A percentile compares a stretch with the other conserved stretches of the same genome.
These are phyloP conservation scores for Onychostruthus taczanowskii DNA, from an alignment of 2,113 vertebrate species.

Conservation along the genomic window DNA sequence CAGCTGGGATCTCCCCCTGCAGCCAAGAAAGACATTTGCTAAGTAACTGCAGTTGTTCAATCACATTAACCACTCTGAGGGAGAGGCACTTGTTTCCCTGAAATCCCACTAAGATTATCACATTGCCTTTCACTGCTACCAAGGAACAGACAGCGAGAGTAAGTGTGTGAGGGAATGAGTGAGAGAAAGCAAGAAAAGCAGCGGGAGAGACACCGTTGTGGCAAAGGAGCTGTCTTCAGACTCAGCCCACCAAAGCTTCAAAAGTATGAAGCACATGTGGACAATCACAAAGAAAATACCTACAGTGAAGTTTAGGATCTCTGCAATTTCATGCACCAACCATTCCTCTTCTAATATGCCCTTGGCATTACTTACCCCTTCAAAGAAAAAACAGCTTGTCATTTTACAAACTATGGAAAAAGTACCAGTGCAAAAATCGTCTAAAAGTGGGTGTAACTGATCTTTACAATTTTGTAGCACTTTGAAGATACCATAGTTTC, in stretches of 20 bases:
- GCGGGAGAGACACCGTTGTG: not conserved
- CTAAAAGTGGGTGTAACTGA: not conserved
- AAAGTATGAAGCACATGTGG: fast-evolving
- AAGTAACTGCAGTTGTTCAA: not conserved
- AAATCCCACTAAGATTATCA: conserved; percentile 10
- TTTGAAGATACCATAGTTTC: not conserved
- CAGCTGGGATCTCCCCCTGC: not conserved
- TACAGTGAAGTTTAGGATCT: not conserved
- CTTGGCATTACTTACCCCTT: not conserved
- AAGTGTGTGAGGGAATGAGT: not conserved
- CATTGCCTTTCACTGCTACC: not conserved
- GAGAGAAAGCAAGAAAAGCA: not conserved
- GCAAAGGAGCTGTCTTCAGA: not conserved
- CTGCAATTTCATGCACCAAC: not conserved
- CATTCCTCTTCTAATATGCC: not conserved
- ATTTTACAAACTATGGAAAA: not conserved
- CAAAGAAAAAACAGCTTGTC: not conserved
- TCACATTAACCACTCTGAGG: not conserved
- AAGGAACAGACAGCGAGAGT: not conserved
- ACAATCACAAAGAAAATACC: not conserved
- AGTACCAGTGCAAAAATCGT: not conserved
- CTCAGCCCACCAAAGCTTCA: not conserved
- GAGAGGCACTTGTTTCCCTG: not conserved
- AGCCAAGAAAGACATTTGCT: not conserved
- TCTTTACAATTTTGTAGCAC: not conserved